Base-by-base conservation (phyloP, 2,888 invertebrate genomes). In the Lottia scabra region DNA sequence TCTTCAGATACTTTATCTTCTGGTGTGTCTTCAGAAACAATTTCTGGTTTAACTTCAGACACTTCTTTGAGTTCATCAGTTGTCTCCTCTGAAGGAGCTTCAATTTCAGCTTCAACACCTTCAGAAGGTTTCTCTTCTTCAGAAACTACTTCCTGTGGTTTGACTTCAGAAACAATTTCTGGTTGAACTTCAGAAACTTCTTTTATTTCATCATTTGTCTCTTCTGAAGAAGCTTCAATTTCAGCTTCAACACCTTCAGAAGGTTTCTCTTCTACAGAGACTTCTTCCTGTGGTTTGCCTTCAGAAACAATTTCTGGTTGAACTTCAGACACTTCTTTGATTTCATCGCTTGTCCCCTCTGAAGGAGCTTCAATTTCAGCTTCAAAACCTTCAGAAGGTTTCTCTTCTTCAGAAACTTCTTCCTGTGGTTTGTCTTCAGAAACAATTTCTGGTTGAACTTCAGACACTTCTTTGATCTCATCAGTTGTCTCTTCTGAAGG, bases 281-380 rank as follows among this genome's bases (percentile, higher is more conserved):
- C 65, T 63, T 71, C 68, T n/a, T 63, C 67, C 1, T 23, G 38
- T 43, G 67, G 26, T 63, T 63, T n/a, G 8, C n/a, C 63, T n/a
- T 65, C 23, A 12, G 56, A 13, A 16, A 44, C 48, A 23, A 45
- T 26, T 30, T 23, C 70, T 26, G 43, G 44, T 71, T 71, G 16
- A 16, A 70, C 63, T 67, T 70, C 69, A 16, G 88, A 84, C 16
- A 91, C 67, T 72, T 91, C 85, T 75, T 38, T 38, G 38, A 38
- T 10, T 2, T 90, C 87, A 0, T 84, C 85, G 43, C 84, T 83
- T 66, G 87, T 82, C 43, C 38, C 62, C 23, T 56, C 23, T 56
- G 56, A 23, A 56, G 38, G 38, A 38, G 23, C 13, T 23, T 68
- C 73, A 0, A 30, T 12, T 30, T 30, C 65, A 3, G 66, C n/a